Conservation (phyloP, 2,113 vertebrate genomes). For the Stegostoma tigrinum region DNA sequence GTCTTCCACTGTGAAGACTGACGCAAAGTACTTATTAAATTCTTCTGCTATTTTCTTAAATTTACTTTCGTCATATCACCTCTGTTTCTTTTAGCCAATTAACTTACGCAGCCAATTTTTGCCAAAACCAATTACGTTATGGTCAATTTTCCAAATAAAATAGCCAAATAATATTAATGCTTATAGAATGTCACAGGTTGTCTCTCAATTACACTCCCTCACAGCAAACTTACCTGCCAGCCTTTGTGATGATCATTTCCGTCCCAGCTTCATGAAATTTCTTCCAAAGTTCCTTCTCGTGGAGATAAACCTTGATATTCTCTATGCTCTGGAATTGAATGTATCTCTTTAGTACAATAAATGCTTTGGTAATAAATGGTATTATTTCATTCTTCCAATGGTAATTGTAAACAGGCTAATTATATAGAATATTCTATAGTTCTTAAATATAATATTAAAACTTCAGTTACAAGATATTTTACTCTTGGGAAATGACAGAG, state of each 20-base stretch:
- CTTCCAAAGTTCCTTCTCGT: slow-evolving; percentile 95
- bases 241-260: slow-evolving; percentile 98
- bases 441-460: background rate
- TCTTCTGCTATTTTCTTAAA: too few relatives aligned
- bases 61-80: background rate
- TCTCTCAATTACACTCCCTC: background rate
- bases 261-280: slow-evolving; percentile 94
- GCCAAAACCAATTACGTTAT: background rate
- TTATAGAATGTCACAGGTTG: background rate
- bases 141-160: background rate
- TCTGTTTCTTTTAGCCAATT: background rate
- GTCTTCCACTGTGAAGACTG: too few relatives aligned
- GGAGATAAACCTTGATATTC: slow-evolving; percentile 92
- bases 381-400: background rate
- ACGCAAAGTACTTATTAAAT: too few relatives aligned
- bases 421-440: background rate
- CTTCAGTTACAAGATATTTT: background rate
- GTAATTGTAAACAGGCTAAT: background rate
- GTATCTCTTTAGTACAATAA: slow-evolving; percentile 11
- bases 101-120: background rate
- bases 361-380: background rate
- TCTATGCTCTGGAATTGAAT: slow-evolving; percentile 72
- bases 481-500: background rate
- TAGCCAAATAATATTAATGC: background rate
- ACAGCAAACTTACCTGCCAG: slow-evolving; percentile 76